Conservation (phyloP, 2,113 vertebrate species). For the Rhinogobius similis region DNA sequence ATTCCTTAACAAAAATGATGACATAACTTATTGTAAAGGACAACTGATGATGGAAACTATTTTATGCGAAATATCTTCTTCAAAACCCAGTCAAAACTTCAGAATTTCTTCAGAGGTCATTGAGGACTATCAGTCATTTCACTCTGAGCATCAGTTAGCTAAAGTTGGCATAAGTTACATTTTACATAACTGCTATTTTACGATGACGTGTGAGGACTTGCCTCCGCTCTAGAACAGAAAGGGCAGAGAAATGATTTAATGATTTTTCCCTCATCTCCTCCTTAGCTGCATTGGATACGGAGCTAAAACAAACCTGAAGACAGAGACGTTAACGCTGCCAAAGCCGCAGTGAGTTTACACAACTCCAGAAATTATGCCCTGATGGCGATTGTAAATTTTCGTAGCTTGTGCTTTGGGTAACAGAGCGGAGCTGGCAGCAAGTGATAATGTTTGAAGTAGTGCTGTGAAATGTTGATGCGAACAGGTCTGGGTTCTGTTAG, state of each 20-base stretch:
- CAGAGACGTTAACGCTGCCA: constrained; percentile 12
- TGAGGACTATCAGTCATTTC: not conserved
- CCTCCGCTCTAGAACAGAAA: constrained; percentile 4
- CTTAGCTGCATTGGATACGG: constrained; percentile 8
- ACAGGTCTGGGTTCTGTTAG: constrained; percentile 44
- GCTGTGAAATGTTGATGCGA: constrained; percentile 19
- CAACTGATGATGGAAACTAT: not conserved
- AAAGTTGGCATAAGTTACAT: not conserved
- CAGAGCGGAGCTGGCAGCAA: constrained; percentile 14
- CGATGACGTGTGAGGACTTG: constrained; percentile 11
- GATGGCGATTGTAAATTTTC: constrained; percentile 9
- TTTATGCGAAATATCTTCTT: not conserved
- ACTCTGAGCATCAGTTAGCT: not conserved
- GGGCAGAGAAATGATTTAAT: constrained; percentile 8
- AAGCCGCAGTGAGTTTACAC: not conserved
- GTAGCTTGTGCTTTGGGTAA: not conserved
- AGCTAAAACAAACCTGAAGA: constrained; percentile 40
- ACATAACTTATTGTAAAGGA: not conserved
- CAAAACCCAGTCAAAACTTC: not conserved
- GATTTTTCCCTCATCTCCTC: constrained; percentile 5
- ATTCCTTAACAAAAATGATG: no score
- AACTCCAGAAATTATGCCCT: constrained; percentile 11
- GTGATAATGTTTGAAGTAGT: constrained; percentile 10
- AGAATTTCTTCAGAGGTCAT: not conserved
- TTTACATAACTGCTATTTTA: constrained; percentile 14